phyloP scores from a whole-genome alignment of 2,797 vertebrate species.

The Neomorphus geoffroyi region DNA sequence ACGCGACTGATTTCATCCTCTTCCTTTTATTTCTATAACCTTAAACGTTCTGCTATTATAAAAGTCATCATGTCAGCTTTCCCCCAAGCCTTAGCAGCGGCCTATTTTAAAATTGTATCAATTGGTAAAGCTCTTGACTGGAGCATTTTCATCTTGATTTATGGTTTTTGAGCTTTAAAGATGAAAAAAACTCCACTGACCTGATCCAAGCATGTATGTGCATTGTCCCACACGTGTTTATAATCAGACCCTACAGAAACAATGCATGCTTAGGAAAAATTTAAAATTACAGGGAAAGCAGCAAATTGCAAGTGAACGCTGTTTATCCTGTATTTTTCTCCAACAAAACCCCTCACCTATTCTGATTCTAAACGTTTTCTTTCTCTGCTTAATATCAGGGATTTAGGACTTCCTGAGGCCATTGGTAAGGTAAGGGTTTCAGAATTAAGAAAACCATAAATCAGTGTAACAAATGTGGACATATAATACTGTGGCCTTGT shows the following conservation, averaged over 20 bases:
- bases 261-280: not conserved
- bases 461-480: not conserved
- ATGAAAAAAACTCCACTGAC: conserved; percentile 57
- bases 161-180: conserved; percentile 71
- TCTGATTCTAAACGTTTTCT: conserved; percentile 10
- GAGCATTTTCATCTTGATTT: conserved; percentile 84
- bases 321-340: conserved; percentile 14
- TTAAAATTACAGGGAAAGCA: conserved; percentile 11
- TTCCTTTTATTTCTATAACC: conserved; percentile 85
- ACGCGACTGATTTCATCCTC: conserved; percentile 83
- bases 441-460: conserved; percentile 45
- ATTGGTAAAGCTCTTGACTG: conserved; percentile 79
- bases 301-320: not conserved
- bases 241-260: conserved; percentile 35
- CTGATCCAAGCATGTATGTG: conserved; percentile 4
- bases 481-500: not conserved
- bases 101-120: conserved; percentile 81
- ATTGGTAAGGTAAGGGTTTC: conserved; percentile 16
- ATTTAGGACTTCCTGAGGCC: conserved; percentile 48
- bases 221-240: conserved; percentile 47
- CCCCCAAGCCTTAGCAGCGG: conserved; percentile 78
- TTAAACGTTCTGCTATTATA: conserved; percentile 86
- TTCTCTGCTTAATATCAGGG: conserved; percentile 10
- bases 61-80: conserved; percentile 84
- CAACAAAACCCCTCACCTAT: not conserved